These are phyloP conservation scores for Pteria penguin DNA, from an alignment of 2,888 invertebrate genomes.

Conservation along the genomic window DNA sequence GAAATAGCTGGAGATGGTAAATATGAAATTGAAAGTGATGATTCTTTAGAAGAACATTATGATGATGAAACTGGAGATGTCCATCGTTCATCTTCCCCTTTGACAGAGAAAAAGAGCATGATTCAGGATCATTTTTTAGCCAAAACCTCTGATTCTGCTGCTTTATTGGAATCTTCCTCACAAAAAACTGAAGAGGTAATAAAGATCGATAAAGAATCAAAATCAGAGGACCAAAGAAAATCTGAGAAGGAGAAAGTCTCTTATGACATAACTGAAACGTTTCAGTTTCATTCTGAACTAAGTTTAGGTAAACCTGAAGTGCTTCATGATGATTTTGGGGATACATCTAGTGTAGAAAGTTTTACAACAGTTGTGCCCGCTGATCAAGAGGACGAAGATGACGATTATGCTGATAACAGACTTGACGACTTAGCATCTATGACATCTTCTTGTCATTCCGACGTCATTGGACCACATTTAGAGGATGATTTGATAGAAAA, in stretches of 20 bases:
- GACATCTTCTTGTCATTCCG: constrained; percentile 81
- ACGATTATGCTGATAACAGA: constrained; percentile 86
- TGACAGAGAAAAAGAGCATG: not conserved
- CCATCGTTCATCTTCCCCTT: constrained; percentile 19
- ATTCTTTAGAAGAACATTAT: constrained; percentile 20
- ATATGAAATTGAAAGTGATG: constrained; percentile 44
- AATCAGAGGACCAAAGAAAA: not conserved
- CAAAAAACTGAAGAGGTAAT: constrained; percentile 23
- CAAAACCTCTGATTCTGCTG: constrained; percentile 7
- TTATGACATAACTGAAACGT: constrained; percentile 12
- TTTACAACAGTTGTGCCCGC: constrained; percentile 79
- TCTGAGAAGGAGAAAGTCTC: constrained; percentile 9
- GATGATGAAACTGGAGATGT: not conserved
- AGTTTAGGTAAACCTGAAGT: not conserved
- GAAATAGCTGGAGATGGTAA: not conserved
- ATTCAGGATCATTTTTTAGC: not conserved
- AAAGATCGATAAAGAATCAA: constrained; percentile 11
- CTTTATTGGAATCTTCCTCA: constrained; percentile 14
- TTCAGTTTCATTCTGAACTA: not conserved
- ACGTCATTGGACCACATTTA: constrained; percentile 71
- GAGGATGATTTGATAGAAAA: constrained; percentile 48
- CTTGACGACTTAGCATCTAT: constrained; percentile 82
- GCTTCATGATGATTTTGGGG: constrained; percentile 56
- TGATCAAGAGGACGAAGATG: constrained; percentile 70
- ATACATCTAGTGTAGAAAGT: constrained; percentile 79